Conservation (phyloP, 2,113 vertebrate species). For the Agapornis roseicollis region DNA sequence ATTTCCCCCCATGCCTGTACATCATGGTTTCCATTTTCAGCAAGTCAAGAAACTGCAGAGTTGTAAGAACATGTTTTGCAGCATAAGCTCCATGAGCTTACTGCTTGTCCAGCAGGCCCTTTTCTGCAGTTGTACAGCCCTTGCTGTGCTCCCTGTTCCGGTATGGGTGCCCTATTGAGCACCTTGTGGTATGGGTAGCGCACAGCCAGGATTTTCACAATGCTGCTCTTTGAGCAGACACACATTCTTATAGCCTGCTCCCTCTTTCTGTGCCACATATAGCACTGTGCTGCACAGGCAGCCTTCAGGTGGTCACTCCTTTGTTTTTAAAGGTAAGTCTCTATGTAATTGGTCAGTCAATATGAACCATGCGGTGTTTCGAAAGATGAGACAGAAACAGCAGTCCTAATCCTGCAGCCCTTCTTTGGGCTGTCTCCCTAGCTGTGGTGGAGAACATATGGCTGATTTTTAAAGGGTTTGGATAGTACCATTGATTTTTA, state of each 20-base stretch:
- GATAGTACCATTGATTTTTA: background rate
- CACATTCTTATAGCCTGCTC: fast-evolving
- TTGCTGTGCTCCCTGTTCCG: fast-evolving
- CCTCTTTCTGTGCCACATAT: fast-evolving
- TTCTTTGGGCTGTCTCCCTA: background rate
- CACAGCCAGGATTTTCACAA: fast-evolving
- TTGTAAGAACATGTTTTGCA: background rate
- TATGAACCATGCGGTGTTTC: background rate
- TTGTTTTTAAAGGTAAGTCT: background rate
- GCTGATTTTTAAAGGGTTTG: background rate
- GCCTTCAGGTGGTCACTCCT: background rate
- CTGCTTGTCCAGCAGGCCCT: fast-evolving
- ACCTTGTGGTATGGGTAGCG: fast-evolving
- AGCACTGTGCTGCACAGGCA: background rate
- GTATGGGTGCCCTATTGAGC: fast-evolving
- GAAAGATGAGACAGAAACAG: background rate
- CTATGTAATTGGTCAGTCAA: no score
- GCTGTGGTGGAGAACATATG: background rate
- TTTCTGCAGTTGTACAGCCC: background rate
- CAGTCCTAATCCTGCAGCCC: background rate
- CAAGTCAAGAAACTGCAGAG: background rate
- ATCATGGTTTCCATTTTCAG: fast-evolving
- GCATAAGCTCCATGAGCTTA: background rate
- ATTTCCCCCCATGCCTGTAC: fast-evolving
- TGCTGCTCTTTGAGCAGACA: background rate